A percentile compares a stretch with the other conserved stretches of the same genome.
phyloP scores from a whole-genome alignment of 2,888 invertebrate species.

The Actias luna region DNA sequence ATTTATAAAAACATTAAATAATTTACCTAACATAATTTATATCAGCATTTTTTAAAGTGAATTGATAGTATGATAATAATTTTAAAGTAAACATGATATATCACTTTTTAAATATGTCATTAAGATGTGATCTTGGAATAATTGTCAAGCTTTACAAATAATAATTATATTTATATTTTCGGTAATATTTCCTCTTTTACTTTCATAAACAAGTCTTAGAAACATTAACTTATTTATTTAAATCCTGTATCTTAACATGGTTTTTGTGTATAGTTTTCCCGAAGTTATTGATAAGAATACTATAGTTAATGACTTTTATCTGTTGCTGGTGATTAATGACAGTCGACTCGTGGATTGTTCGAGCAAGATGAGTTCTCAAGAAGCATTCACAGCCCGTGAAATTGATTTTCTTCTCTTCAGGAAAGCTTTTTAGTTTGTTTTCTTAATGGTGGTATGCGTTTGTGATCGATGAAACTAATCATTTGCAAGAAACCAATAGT shows the following conservation, averaged over 20 bases:
- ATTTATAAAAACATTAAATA: not conserved
- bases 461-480: slow-evolving; percentile 44
- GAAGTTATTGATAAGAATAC: not conserved
- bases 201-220: too few species aligned
- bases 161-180: too few species aligned
- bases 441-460: slow-evolving; percentile 55
- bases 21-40: not conserved
- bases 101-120: not conserved
- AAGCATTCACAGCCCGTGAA: slow-evolving; percentile 77
- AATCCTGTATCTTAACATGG: not conserved
- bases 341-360: slow-evolving; percentile 68
- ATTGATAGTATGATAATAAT: too few species aligned
- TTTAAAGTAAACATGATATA: not conserved
- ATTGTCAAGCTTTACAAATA: not conserved
- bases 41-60: not conserved
- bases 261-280: not conserved
- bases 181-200: too few species aligned
- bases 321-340: slow-evolving; percentile 69
- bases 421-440: slow-evolving; percentile 67
- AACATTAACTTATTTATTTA: not conserved
- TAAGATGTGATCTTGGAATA: not conserved
- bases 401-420: slow-evolving; percentile 75
- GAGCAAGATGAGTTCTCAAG: slow-evolving; percentile 73
- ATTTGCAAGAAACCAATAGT: not conserved
- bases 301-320: slow-evolving; percentile 60